Evolutionary conservation across 2,888 invertebrate genomes (phyloP).

Genomic region (Euzophera pinguis): DNA sequence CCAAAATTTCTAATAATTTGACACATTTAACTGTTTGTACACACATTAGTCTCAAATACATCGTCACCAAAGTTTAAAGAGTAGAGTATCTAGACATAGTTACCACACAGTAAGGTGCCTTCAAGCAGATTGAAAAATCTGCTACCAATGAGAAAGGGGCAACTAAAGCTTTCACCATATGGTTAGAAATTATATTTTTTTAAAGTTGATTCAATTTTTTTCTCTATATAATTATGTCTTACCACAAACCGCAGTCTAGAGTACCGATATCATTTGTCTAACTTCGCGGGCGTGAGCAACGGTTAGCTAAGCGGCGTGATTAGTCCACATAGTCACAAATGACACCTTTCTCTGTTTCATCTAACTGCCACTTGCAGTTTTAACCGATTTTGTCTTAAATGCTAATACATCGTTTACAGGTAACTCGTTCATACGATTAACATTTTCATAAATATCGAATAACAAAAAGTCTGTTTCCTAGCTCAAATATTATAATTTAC

Average conservation of each 20-base stretch:
- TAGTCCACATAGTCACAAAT: constrained; percentile 1
- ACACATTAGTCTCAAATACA: no score
- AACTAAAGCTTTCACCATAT: no score
- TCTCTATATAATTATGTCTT: neutral
- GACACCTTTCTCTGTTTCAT: constrained; percentile 3
- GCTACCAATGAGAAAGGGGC: no score
- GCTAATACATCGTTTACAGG: neutral
- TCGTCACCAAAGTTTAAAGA: no score
- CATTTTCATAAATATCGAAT: neutral
- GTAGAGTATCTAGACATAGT: no score
- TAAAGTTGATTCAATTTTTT: neutral
- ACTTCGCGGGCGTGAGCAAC: neutral
- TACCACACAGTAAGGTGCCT: no score
- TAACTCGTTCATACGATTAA: neutral
- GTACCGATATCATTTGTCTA: constrained; percentile 9
- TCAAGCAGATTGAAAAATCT: no score
- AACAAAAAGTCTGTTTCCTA: no score
- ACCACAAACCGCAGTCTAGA: constrained; percentile 8
- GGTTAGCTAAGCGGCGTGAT: constrained; percentile 7
- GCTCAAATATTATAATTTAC: no score
- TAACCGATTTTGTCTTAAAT: neutral
- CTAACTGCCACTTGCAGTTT: constrained; percentile 14
- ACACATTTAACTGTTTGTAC: no score
- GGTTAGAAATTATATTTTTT: no score
- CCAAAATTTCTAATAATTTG: no score